Evolutionary conservation across 2,888 invertebrate genomes (phyloP), one percentile per base, ranked within the genome.

Genomic region (Heliconius charithonia): DNA sequence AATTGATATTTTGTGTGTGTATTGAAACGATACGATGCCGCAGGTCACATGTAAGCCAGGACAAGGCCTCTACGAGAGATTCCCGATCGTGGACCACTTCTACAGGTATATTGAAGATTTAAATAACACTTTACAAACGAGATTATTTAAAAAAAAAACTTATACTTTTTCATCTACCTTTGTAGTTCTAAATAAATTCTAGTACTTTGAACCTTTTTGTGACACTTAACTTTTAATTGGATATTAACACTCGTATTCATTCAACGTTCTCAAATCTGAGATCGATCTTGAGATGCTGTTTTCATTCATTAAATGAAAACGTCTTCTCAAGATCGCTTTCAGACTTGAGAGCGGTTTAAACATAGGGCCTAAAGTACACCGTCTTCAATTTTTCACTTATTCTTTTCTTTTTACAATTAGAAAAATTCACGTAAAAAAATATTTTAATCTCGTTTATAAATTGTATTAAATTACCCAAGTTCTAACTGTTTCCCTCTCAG

Each of bases 11-110:
- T 76, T 84, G 85, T 89, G 88, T 89, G 86, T 89, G 85, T 87
- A 88, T 85, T 88, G 84, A 86, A 86, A 81, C 77, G 77, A 83
- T 87, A 83, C 88, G 87, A 87, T 83, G 82, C 88, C 85, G 87
- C 94, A 94, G 94, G 93, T 94, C 94, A 80, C 92, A 93, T 90
- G 91, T 93, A 84, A 91, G 88, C 89, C 93, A 93, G 87, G 94
- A 95, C 87, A 94, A 95, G 90, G 87, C 87, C 72, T 86, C 91
- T 45, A 83, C 91, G 72, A 86, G 94, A 87, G 94, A 95, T 72
- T 86, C 90, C 41, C 88, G 94, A 45, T 85, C 91, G 65, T 94
- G 94, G 94, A 91, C 91, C n/a, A 83, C 90, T 67, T 85, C 90
- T 65, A 88, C 91, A 92, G 92, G 92, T 92, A 92, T 82, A 87